Conservation (phyloP, 2,888 invertebrate genomes). For the Synanthedon myopaeformis region DNA sequence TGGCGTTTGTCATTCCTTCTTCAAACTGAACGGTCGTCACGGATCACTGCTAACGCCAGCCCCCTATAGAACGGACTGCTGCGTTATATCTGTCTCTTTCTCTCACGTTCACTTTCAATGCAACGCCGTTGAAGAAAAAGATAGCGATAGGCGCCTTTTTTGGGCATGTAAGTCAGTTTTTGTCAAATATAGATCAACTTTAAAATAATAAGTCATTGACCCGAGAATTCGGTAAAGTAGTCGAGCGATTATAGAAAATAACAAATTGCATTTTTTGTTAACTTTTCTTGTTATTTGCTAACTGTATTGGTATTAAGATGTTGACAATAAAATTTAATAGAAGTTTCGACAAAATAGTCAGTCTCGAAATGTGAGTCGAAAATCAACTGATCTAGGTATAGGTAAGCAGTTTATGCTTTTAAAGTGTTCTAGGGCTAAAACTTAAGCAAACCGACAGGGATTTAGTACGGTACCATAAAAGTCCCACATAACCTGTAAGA, state of each 20-base stretch:
- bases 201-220: constrained; percentile 61
- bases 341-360: background rate
- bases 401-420: background rate
- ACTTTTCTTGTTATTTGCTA: background rate
- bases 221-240: constrained; percentile 29
- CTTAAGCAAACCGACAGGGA: too few relatives aligned
- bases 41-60: constrained; percentile 55
- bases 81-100: constrained; percentile 34
- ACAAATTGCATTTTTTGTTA: background rate
- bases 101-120: constrained; percentile 11
- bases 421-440: too few relatives aligned
- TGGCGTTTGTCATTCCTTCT: constrained; percentile 47
- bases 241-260: constrained; percentile 11
- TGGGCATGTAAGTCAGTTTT: constrained; percentile 44
- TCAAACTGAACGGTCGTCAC: constrained; percentile 56
- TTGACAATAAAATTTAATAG: background rate
- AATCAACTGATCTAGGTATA: too few relatives aligned
- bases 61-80: constrained; percentile 35
- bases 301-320: background rate
- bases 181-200: constrained; percentile 63
- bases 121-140: constrained; percentile 20
- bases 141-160: constrained; percentile 28
- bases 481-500: too few relatives aligned
- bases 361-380: background rate
- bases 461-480: too few relatives aligned